A percentile compares a stretch with the other conserved stretches of the same genome.
Conservation (phyloP, 2,113 vertebrate genomes). For the Motacilla alba region DNA sequence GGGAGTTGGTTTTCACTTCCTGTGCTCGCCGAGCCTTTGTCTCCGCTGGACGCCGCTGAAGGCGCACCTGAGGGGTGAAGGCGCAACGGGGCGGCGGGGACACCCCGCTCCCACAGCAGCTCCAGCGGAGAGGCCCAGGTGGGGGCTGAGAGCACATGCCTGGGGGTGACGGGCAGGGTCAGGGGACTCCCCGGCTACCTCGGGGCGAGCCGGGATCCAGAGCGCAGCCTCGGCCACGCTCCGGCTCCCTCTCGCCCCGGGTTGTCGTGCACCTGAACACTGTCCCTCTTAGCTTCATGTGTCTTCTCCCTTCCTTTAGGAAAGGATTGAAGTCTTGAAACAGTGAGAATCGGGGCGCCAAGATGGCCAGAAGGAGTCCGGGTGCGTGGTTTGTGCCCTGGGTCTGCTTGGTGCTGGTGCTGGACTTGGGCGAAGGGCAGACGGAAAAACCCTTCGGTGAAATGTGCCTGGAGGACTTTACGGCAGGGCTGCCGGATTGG, state of each 20-base stretch:
- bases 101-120: slow-evolving; percentile 2
- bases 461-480: slow-evolving; percentile 74
- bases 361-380: not conserved
- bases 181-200: not conserved
- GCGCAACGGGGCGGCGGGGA: not conserved
- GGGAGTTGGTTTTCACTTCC: slow-evolving; percentile 33
- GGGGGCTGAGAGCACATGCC: not conserved
- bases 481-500: slow-evolving; percentile 75
- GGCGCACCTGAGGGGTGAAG: not conserved
- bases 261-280: not conserved
- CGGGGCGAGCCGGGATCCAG: fast-evolving
- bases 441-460: slow-evolving; percentile 41
- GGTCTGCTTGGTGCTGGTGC: not conserved
- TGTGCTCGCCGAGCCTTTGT: not conserved
- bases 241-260: not conserved
- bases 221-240: fast-evolving
- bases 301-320: not conserved
- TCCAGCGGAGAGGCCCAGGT: slow-evolving; percentile 42
- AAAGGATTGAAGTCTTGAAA: not conserved
- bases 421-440: not conserved
- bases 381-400: not conserved
- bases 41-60: not conserved
- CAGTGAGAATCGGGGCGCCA: not conserved
- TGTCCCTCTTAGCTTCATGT: not conserved
- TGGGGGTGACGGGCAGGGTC: not conserved